Base-by-base conservation (phyloP, 2,888 invertebrate species). In the Prionchulus punctatus region DNA sequence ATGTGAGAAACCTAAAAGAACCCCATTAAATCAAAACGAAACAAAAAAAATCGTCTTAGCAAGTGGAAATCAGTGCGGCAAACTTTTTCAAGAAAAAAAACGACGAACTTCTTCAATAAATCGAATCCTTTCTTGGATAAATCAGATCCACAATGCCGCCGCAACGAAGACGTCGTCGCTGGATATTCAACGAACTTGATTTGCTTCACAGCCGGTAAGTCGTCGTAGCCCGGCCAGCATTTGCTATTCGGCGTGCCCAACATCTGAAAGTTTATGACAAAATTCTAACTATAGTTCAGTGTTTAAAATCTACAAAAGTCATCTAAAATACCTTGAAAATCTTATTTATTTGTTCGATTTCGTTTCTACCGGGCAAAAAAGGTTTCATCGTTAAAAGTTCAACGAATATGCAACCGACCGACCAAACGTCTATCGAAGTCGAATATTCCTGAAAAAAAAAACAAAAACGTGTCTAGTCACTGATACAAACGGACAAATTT, bases 351-450 rank as follows among this genome's bases (percentile, higher is more conserved):
- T 98, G 89, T 72, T 96, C 96, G 2, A 89, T 83, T 73, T 99
- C 96, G 0, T 88, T 85, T 74, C 90, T 91, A 1, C 98, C 98
- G 0, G 91, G 89, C 71, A 98, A 98, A 45, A 98, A 76, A 0
- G 98, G 87, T 68, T 89, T 86, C 86, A 92, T 89, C 30, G 85
- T 81, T 26, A 98, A 76, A 63, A 98, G 82, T 73, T 99, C 98
- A 0, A 88, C 94, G 74, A 96, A 94, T 66, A 98, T 96, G 71
- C 96, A 98, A 1, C 98, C 98, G 21, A 87, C 86, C 2, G 82
- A 82, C 98, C 98, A 98, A 77, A 98, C 82, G 73, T 98, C 98
- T 57, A 98, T 86, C 0, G 89, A 86, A 0, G 90, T 91, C 0
- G 94, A 91, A 74, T 98, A 98, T 72, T 86, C 84, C 73, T 75